These are phyloP conservation scores for Empis livida DNA, from an alignment of 2,888 invertebrate genomes.

Conservation along the genomic window DNA sequence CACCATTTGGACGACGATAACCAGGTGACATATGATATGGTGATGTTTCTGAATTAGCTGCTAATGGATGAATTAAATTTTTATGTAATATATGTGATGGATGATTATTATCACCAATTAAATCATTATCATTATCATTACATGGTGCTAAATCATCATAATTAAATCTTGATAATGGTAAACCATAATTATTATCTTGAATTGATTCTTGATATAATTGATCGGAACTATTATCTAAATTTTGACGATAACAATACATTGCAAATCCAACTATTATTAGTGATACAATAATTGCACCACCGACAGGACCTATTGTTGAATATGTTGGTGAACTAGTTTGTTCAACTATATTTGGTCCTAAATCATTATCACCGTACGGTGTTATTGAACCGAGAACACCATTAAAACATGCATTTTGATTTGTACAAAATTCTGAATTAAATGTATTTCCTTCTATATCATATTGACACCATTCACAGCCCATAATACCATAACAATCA, in stretches of 20 bases:
- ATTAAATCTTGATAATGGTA: conserved; percentile 62
- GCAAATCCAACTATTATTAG: conserved; percentile 69
- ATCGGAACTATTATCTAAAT: conserved; percentile 34
- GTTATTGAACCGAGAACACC: conserved; percentile 72
- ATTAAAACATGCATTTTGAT: conserved; percentile 70
- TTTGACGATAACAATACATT: conserved; percentile 72
- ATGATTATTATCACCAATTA: conserved; percentile 40
- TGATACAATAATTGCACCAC: conserved; percentile 71
- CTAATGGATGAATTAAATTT: conserved; percentile 49
- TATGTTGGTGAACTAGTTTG: conserved; percentile 38
- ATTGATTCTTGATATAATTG: conserved; percentile 40
- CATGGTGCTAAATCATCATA: conserved; percentile 50
- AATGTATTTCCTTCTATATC: conserved; percentile 62
- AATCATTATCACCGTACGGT: conserved; percentile 46
- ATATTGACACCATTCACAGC: conserved; percentile 85
- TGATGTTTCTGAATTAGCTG: conserved; percentile 52
- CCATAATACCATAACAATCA: conserved; percentile 59
- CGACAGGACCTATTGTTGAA: conserved; percentile 74
- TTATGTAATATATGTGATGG: conserved; percentile 29
- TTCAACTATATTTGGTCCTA: conserved; percentile 29
- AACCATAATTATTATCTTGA: conserved; percentile 41
- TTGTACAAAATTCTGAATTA: conserved; percentile 62
- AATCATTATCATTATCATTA: conserved; percentile 26
- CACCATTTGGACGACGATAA: conserved; percentile 52
- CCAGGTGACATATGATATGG: conserved; percentile 73